phyloP scores from a whole-genome alignment of 1,140 invertebrate genomes.

The Oppia nitens region DNA sequence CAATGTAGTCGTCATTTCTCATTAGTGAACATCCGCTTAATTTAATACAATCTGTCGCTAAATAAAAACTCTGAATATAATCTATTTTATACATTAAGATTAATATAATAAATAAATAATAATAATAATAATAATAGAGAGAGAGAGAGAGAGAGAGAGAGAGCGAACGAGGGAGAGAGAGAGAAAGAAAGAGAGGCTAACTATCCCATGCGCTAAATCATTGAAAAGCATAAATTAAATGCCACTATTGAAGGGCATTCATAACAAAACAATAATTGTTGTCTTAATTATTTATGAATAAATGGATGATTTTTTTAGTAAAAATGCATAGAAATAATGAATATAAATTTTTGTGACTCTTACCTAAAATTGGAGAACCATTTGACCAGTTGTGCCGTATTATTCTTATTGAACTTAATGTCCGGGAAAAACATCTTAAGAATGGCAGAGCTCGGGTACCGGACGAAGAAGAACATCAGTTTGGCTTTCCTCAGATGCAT shows the following conservation, averaged over 20 bases:
- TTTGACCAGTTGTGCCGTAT: slow-evolving; percentile 99
- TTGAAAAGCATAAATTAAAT: too few species aligned
- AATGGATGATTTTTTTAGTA: too few species aligned
- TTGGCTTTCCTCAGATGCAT: slow-evolving; percentile 99
- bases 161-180: too few species aligned
- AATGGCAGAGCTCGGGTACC: slow-evolving; percentile 93
- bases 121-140: too few species aligned
- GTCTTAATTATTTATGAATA: too few species aligned
- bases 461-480: slow-evolving; percentile 99
- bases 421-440: slow-evolving; percentile 99
- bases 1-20: neutral
- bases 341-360: slow-evolving; percentile 31
- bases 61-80: neutral
- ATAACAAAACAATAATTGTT: too few species aligned
- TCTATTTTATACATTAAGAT: neutral
- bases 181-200: too few species aligned
- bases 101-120: too few species aligned
- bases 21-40: neutral
- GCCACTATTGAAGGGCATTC: too few species aligned
- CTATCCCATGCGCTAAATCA: too few species aligned
- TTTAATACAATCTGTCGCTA: neutral
- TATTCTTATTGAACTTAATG: slow-evolving; percentile 99
- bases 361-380: slow-evolving; percentile 99
- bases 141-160: too few species aligned
- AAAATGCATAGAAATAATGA: too few species aligned